These are phyloP conservation scores for Macquaria ambigua DNA, from an alignment of 2,113 vertebrate genomes.

Conservation along the genomic window DNA sequence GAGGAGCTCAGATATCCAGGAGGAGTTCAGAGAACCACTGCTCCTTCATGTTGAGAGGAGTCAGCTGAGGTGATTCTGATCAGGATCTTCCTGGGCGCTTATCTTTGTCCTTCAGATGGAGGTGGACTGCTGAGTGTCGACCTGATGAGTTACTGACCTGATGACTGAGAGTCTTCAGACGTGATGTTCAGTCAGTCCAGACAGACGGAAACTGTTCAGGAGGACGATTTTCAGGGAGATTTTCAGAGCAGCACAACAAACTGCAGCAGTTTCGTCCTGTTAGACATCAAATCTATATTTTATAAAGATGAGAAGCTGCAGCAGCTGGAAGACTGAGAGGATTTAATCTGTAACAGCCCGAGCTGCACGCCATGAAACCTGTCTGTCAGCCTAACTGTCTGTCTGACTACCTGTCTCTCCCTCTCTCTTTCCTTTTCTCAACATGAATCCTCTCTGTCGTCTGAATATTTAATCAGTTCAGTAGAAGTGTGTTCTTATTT, in stretches of 20 bases:
- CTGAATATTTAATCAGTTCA: conserved; percentile 41
- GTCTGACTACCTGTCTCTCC: not conserved
- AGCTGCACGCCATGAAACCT: conserved; percentile 3
- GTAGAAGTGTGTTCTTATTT: not conserved
- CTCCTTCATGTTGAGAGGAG: no score
- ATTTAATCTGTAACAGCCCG: conserved; percentile 6
- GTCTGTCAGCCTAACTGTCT: not conserved
- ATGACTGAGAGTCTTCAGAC: not conserved
- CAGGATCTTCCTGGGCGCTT: no score
- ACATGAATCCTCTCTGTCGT: not conserved
- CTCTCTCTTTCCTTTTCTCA: not conserved
- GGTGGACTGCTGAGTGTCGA: no score
- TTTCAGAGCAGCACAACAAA: not conserved
- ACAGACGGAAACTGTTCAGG: not conserved
- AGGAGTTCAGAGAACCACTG: no score
- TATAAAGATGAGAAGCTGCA: conserved; percentile 37
- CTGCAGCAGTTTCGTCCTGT: conserved; percentile 12
- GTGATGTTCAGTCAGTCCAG: no score
- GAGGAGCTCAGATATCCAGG: no score
- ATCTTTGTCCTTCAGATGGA: no score
- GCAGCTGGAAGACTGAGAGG: conserved; percentile 36
- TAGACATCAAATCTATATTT: conserved; percentile 49
- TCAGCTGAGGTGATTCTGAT: no score
- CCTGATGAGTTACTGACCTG: not conserved
- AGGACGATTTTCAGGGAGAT: fast-evolving